Conservation (phyloP, 1,140 invertebrate genomes). For the Grapholita molesta region DNA sequence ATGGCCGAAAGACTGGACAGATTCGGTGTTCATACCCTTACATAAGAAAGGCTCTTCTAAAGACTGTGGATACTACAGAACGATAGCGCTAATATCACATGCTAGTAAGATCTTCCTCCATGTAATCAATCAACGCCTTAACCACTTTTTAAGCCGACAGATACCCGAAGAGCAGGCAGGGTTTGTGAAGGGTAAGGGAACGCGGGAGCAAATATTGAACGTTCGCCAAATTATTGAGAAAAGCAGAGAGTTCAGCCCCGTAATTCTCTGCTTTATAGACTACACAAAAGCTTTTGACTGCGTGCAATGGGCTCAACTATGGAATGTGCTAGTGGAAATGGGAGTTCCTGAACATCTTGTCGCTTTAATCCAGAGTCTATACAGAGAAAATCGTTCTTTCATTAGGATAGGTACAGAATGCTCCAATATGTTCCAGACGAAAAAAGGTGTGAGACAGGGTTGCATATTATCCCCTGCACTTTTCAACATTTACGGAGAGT, state of each 20-base stretch:
- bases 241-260: too few species aligned
- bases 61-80: conserved; percentile 20
- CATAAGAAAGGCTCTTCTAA: conserved; percentile 29
- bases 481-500: conserved; percentile 30
- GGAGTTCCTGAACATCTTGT: too few species aligned
- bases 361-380: conserved; percentile 11
- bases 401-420: conserved; percentile 12
- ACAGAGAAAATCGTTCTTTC: not conserved
- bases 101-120: conserved; percentile 30
- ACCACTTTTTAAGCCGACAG: too few species aligned
- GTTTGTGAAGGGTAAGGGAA: conserved; percentile 30
- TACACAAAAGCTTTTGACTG: too few species aligned
- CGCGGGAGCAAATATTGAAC: conserved; percentile 29
- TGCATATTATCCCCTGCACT: conserved; percentile 22
- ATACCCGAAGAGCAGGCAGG: conserved; percentile 29
- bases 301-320: too few species aligned
- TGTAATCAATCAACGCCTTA: too few species aligned
- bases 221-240: too few species aligned
- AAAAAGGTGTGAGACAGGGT: conserved; percentile 28
- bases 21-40: conserved; percentile 24
- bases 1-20: conserved; percentile 29
- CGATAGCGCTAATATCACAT: conserved; percentile 27
- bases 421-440: too few species aligned
- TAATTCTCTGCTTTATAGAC: too few species aligned
- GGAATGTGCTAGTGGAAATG: too few species aligned